phyloP scores from a whole-genome alignment of 2,113 vertebrate species.

The Nyctereutes procyonoides region DNA sequence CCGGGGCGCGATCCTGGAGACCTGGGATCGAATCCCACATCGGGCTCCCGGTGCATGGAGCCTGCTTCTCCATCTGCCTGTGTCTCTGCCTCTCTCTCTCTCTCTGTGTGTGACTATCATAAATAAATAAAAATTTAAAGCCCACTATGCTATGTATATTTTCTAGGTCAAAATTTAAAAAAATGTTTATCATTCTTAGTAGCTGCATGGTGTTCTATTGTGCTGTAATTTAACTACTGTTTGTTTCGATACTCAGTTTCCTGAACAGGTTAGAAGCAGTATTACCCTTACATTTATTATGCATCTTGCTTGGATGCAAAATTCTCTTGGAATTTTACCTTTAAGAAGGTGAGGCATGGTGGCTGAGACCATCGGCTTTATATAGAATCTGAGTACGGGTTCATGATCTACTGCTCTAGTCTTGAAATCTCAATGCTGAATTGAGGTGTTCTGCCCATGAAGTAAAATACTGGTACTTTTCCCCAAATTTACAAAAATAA shows the following conservation, averaged over 20 bases:
- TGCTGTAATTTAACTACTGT: conserved; percentile 43
- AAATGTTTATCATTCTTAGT: conserved; percentile 52
- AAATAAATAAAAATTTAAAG: background rate
- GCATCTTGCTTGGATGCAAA: background rate
- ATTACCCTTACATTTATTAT: conserved; percentile 18
- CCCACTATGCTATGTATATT: conserved; percentile 12
- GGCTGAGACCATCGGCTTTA: background rate
- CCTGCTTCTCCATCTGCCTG: too few relatives aligned
- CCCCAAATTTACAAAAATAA: conserved; percentile 33
- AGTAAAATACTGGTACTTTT: conserved; percentile 42
- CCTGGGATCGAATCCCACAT: too few relatives aligned
- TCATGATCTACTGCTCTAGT: conserved; percentile 17
- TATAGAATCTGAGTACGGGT: background rate
- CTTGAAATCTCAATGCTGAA: conserved; percentile 56
- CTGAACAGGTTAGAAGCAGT: background rate
- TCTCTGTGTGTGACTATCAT: too few relatives aligned
- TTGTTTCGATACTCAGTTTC: background rate
- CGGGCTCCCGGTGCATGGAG: too few relatives aligned
- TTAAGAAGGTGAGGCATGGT: conserved; percentile 43
- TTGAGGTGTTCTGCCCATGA: conserved; percentile 12
- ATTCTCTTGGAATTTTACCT: background rate
- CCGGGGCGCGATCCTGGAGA: too few relatives aligned
- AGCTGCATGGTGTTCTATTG: background rate
- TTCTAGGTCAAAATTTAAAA: conserved; percentile 26
- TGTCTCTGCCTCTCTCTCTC: too few relatives aligned